Percentiles rank a stretch among this genome's conserved stretches.
phyloP scores from a whole-genome alignment of 2,113 vertebrate genomes.

The Uropsilus gracilis region DNA sequence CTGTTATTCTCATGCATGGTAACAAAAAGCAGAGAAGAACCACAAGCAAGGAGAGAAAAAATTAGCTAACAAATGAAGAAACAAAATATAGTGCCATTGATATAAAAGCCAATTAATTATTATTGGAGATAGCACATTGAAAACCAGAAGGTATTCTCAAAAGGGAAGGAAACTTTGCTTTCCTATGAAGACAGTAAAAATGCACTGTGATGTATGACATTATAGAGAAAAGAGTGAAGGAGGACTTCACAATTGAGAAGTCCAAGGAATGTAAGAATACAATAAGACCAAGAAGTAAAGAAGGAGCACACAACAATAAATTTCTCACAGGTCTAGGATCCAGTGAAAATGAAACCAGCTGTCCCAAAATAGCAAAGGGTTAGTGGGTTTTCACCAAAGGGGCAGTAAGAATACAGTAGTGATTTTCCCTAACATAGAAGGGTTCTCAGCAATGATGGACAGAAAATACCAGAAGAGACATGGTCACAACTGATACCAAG shows the following conservation, averaged over 20 bases:
- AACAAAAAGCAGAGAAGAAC: not conserved
- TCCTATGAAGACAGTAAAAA: not conserved
- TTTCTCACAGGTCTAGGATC: not conserved
- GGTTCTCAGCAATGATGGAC: not conserved
- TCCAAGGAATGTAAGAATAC: not conserved
- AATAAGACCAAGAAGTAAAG: not conserved
- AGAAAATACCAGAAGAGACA: not conserved
- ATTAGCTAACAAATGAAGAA: not conserved
- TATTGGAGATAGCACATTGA: not conserved
- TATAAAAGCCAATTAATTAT: not conserved
- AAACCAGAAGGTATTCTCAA: not conserved
- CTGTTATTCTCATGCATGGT: not conserved
- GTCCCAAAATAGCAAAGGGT: not conserved
- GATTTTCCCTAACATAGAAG: not conserved
- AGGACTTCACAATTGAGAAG: not conserved
- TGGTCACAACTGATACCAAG: not conserved
- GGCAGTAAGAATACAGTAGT: not conserved
- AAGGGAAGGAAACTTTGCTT: not conserved
- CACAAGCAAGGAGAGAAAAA: not conserved
- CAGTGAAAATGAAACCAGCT: not conserved
- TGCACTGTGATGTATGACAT: not conserved
- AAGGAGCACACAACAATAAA: not conserved
- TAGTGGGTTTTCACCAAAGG: not conserved
- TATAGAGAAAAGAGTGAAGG: not conserved
- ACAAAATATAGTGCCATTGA: not conserved